These are phyloP conservation scores for Scarus forsteni DNA, from an alignment of 2,797 vertebrate genomes.

Conservation along the genomic window DNA sequence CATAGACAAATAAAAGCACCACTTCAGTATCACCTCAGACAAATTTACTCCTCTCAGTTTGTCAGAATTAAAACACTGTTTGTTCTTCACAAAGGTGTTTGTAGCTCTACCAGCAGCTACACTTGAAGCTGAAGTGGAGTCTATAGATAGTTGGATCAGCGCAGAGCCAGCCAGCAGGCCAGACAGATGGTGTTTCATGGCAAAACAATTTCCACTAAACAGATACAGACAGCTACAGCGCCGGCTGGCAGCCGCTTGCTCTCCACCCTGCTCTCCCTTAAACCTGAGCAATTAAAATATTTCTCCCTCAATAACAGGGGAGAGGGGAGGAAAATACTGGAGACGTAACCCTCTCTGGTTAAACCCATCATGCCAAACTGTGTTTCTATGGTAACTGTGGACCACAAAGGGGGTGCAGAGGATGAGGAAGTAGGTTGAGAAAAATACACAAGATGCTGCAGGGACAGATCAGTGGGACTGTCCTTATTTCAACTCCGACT, in stretches of 20 bases:
- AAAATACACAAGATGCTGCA: constrained; percentile 27
- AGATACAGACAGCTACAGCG: constrained; percentile 40
- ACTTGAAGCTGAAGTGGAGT: constrained; percentile 61
- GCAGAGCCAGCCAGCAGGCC: constrained; percentile 58
- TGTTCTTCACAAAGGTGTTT: constrained; percentile 12
- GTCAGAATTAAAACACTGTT: not conserved
- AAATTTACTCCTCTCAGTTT: constrained; percentile 15
- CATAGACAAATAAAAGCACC: not conserved
- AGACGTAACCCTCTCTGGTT: constrained; percentile 39
- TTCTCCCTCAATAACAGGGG: constrained; percentile 61
- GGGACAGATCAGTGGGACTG: constrained; percentile 26
- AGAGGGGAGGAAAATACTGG: constrained; percentile 57
- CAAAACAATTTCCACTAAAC: constrained; percentile 52
- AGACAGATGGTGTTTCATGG: constrained; percentile 59
- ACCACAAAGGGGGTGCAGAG: constrained; percentile 19
- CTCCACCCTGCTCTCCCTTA: constrained; percentile 47
- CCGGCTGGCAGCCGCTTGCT: constrained; percentile 27
- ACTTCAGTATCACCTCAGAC: not conserved
- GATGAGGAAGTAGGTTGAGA: constrained; percentile 8
- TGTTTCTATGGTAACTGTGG: constrained; percentile 60
- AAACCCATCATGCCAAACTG: constrained; percentile 43
- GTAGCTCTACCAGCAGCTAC: constrained; percentile 4
- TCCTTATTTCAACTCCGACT: constrained; percentile 31
- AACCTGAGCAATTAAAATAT: constrained; percentile 75
- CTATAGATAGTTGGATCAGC: constrained; percentile 62